Evolutionary conservation across 1,140 invertebrate species (phyloP), one percentile per base, ranked within the genome.

Genomic region (Procambarus clarkii): DNA sequence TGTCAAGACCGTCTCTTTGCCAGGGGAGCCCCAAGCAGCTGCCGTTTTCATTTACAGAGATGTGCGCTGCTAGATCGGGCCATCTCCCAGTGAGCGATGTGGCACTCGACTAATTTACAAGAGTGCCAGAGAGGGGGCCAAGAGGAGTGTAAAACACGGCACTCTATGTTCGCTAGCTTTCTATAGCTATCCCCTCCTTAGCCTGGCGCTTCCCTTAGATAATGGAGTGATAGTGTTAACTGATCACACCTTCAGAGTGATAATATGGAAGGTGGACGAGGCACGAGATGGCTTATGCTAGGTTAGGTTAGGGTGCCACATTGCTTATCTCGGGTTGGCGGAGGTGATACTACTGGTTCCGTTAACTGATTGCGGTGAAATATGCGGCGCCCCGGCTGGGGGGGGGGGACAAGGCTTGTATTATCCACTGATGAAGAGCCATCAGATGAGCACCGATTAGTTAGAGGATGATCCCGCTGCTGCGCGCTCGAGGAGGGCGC

Each of bases 331-430:
- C n/a, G 50, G 7, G 50, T 5, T 54, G 50, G 48, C 34, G n/a
- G 34, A 21, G 46, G 21, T 21, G 48, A 58, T 8, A 45, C 80
- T n/a, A 60, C 60, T 82, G 80, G 50, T 60, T 60, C 24, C 58
- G 58, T 69, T 83, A 83, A 83, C 81, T 83, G 81, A 83, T 83
- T 83, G 81, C n/a, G 81, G 34, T 83, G 60, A 83, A 69, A 45
- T 34, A 69, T 69, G 60, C 13, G 60, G 81, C 34, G 24, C 15
- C 58, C 34, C 13, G 24, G 1, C 9, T 24, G 24, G 4, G n/a
- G n/a, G 21, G 13, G 44, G 8, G 48, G 11, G 2, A 81, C 21
- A 81, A 81, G 79, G 48, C 8, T 15, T 3, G 79, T 24, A 81
- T 81, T 81, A 81, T 81, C 24, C 46, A 2, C 3, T 50, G 79